Base-by-base conservation (phyloP, 2,113 vertebrate species). In the Pteropus alecto region DNA sequence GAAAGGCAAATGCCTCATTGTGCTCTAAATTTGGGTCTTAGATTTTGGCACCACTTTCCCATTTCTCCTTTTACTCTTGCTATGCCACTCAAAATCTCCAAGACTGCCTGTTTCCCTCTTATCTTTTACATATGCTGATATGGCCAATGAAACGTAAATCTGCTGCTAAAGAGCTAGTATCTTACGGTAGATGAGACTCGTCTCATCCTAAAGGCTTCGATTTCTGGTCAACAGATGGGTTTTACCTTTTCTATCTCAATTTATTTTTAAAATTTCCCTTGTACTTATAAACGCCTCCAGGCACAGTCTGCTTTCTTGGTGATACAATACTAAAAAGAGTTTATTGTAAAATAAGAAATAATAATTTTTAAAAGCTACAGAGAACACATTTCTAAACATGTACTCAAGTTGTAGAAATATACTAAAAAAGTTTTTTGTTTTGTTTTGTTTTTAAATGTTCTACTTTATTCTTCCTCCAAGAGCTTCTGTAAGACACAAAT, bases 191-290 rank as follows among this genome's bases (percentile, higher is more conserved):
- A 51, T 16, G 54, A 68, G 82, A 51, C 38, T 87, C 3, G 18
- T 28, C 51, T 85, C 38, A 92, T 68, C 48, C 21, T 56, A 61
- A 6, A 74, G 15, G 74, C 28, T 93, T 93, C 54, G 6, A 93
- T 79, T 87, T 93, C 60, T 93, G 43, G 87, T 85, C 71, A 96
- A 38, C 33, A 96, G 63, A 87, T 24, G 41, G 38, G 78, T 88
- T 95, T 96, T 83, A 79, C 68, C 51, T 81, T 90, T 30, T 82
- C 58, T 28, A 4, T 67, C 86, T 78, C 10, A 41, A 43, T 74
- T 94, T 93, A 85, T 92, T 96, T 90, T 96, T 41, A 56, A 93
- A 96, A 94, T 68, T 93, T 33, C 35, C 48, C 18, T 93, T 88
- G 70, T 18, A 95, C 22, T 88, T 86, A 70, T 51, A 82, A 87